A percentile compares a stretch with the other conserved stretches of the same genome.
These are phyloP conservation scores for Galagoides demidoff DNA, from an alignment of 2,797 vertebrate genomes.

Conservation along the genomic window DNA sequence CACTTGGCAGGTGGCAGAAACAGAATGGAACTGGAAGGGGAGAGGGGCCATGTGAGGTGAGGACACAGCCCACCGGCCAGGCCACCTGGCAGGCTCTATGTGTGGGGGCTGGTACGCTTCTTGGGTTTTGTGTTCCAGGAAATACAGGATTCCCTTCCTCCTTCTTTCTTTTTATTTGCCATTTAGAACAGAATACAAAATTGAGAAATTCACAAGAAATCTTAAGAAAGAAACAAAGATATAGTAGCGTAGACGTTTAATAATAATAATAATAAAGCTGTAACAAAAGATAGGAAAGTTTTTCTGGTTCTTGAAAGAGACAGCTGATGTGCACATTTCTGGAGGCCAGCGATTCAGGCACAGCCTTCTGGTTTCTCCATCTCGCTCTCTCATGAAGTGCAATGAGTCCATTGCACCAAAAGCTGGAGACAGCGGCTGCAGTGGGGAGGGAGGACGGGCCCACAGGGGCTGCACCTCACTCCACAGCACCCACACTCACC, in stretches of 20 bases:
- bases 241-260: background rate
- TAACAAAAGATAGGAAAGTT: background rate
- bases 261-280: background rate
- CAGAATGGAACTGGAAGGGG: accelerated
- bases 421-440: background rate
- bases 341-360: background rate
- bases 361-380: background rate
- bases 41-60: background rate
- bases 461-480: accelerated
- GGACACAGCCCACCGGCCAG: background rate
- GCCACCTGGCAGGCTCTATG: background rate
- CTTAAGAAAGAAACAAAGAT: background rate
- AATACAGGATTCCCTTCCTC: background rate
- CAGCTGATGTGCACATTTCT: background rate
- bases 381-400: background rate
- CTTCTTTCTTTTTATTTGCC: background rate
- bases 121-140: background rate
- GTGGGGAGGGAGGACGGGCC: background rate
- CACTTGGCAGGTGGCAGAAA: background rate
- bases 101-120: accelerated
- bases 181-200: background rate
- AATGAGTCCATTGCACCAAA: background rate
- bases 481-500: accelerated
- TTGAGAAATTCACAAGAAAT: conserved; percentile 9
- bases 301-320: background rate